These are phyloP conservation scores for Heterodera filipjevi DNA, from an alignment of 2,888 invertebrate genomes.

Conservation along the genomic window DNA sequence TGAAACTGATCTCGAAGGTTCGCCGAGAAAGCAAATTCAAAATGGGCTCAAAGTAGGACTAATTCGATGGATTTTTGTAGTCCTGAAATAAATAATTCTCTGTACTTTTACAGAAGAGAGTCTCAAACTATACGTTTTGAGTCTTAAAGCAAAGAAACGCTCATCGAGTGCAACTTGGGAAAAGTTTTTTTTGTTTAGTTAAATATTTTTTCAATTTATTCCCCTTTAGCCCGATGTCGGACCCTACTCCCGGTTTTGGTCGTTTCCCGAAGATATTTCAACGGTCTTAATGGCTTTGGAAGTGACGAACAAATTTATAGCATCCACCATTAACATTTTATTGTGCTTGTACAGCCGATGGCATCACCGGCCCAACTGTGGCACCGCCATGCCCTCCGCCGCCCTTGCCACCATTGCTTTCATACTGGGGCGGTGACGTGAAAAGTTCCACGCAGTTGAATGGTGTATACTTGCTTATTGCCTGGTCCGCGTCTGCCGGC, in stretches of 20 bases:
- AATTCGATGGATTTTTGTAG: neutral
- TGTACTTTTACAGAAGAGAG: conserved; percentile 22
- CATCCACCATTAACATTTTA: too few relatives aligned
- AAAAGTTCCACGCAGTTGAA: conserved; percentile 44
- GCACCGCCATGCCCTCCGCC: neutral
- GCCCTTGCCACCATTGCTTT: conserved; percentile 29
- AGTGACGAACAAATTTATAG: too few relatives aligned
- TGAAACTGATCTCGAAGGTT: conserved; percentile 68
- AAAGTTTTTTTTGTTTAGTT: neutral
- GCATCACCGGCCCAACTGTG: neutral
- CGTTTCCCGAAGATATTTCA: conserved; percentile 12
- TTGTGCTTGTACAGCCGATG: conserved; percentile 22
- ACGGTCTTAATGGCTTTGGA: too few relatives aligned
- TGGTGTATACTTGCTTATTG: conserved; percentile 45
- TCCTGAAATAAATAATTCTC: too few relatives aligned
- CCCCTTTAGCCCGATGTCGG: neutral
- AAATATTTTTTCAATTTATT: neutral
- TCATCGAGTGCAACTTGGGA: conserved; percentile 68
- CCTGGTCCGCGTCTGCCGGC: conserved; percentile 47
- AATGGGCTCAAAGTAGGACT: conserved; percentile 65
- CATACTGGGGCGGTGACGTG: conserved; percentile 31
- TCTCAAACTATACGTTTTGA: conserved; percentile 9
- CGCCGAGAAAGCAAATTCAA: conserved; percentile 66
- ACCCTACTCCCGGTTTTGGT: conserved; percentile 22
- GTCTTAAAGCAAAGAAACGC: conserved; percentile 63